These are phyloP conservation scores for Phaetusa simplex DNA, from an alignment of 2,113 vertebrate genomes.

Conservation along the genomic window DNA sequence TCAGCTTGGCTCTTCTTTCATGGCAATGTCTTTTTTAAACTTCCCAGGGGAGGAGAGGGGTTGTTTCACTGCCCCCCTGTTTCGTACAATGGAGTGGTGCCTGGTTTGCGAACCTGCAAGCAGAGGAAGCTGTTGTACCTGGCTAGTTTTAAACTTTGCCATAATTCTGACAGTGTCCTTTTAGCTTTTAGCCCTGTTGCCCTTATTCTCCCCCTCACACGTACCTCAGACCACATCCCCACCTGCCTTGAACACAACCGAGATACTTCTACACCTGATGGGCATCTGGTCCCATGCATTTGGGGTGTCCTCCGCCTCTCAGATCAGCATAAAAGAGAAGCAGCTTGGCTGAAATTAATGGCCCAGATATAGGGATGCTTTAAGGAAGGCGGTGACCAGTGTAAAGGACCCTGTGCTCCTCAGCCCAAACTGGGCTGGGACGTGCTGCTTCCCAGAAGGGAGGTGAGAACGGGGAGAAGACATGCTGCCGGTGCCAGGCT, in stretches of 20 bases:
- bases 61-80: not conserved
- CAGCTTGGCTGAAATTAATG: not conserved
- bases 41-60: not conserved
- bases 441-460: not conserved
- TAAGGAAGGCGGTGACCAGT: not conserved
- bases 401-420: not conserved
- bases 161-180: not conserved
- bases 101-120: not conserved
- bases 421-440: not conserved
- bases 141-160: not conserved
- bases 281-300: not conserved
- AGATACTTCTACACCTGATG: not conserved
- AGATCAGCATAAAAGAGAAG: not conserved
- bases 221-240: not conserved
- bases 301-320: not conserved
- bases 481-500: not conserved
- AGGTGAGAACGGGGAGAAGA: not conserved
- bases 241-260: accelerated
- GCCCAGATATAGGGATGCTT: not conserved
- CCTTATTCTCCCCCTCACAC: not conserved
- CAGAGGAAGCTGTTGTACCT: not conserved
- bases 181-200: not conserved
- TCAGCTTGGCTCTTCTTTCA: not conserved
- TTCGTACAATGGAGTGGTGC: not conserved
- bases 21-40: not conserved